Evolutionary conservation across 2,888 invertebrate species (phyloP).

Genomic region (Agrotis puta): DNA sequence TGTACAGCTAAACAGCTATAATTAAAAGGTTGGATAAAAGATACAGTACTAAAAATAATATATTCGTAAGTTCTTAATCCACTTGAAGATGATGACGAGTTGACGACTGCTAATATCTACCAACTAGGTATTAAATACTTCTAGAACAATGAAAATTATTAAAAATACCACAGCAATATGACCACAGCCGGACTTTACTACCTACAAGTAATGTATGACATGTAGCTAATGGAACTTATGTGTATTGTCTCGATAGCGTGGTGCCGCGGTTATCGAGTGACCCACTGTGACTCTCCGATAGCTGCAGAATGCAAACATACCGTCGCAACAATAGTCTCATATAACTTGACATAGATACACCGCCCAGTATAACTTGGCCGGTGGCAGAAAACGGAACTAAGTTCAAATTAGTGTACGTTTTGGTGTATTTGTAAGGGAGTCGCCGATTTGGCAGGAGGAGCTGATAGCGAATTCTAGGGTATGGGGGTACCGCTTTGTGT

Average conservation of each 20-base stretch:
- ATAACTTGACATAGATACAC: slow-evolving; percentile 33
- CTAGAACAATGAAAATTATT: slow-evolving; percentile 43
- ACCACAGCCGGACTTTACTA: slow-evolving; percentile 53
- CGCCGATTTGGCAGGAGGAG: background rate
- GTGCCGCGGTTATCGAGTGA: slow-evolving; percentile 71
- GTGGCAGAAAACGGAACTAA: slow-evolving; percentile 25
- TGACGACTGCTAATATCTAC: slow-evolving; percentile 3
- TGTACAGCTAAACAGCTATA: background rate
- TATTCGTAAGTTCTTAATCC: background rate
- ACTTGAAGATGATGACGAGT: slow-evolving; percentile 1
- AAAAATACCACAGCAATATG: slow-evolving; percentile 38
- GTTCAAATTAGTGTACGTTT: slow-evolving; percentile 1
- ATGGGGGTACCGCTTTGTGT: background rate
- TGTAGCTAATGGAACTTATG: slow-evolving; percentile 56
- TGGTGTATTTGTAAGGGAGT: background rate
- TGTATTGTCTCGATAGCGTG: slow-evolving; percentile 62
- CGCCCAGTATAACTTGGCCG: slow-evolving; percentile 21
- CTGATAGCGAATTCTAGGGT: background rate
- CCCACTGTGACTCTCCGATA: slow-evolving; percentile 69
- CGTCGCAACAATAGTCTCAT: slow-evolving; percentile 51
- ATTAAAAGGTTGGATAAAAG: background rate
- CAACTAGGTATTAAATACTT: slow-evolving; percentile 12
- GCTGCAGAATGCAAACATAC: slow-evolving; percentile 54
- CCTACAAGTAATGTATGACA: slow-evolving; percentile 46
- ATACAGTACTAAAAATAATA: slow-evolving; percentile 16